Base-by-base conservation (phyloP, 1,140 invertebrate species). In the Caenorhabditis latens region DNA sequence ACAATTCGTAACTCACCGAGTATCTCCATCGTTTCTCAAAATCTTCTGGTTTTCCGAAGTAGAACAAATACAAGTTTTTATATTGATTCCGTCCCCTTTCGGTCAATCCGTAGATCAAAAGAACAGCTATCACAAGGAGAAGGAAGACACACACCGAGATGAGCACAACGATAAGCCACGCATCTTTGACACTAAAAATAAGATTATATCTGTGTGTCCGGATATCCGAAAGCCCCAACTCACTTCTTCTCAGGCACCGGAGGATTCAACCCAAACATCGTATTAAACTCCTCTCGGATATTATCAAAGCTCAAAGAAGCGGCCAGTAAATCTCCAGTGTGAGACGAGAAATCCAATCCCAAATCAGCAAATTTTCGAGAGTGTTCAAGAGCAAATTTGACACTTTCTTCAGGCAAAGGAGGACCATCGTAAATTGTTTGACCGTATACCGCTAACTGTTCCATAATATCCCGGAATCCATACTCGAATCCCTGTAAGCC, bases 11-110 rank as follows among this genome's bases (percentile, higher is more conserved):
- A 58, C 24, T 63, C 11, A 63, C 61, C 61, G 61, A 63, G 40
- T 63, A 63, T 63, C 61, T 63, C 61, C 61, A 63, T 11, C 40
- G n/a, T n/a, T 63, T 63, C 8, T 63, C 61, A 2, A 63, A 63
- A 32, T 63, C 21, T 63, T 63, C 61, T 63, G 24, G 61, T 14
- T 63, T 63, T 9, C 21, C 61, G 9, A 63, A 63, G 14, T 63
- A 63, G 14, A 32, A 63, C 8, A 63, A 11, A 21, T 32, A 63
- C 21, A 63, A 14, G 4, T 32, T 32, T 11, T 11, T 63, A 14
- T 32, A 32, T 21, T 11, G 11, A 11, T 24, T 40, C 32, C 61
- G 24, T 63, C 61, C 61, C 9, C 6, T 32, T 14, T 32, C 24
- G 7, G 61, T 63, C 8, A 24, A 7, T 40, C 21, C 61, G 32